phyloP scores from a whole-genome alignment of 1,140 invertebrate species.

The Lanistes nyassanus region DNA sequence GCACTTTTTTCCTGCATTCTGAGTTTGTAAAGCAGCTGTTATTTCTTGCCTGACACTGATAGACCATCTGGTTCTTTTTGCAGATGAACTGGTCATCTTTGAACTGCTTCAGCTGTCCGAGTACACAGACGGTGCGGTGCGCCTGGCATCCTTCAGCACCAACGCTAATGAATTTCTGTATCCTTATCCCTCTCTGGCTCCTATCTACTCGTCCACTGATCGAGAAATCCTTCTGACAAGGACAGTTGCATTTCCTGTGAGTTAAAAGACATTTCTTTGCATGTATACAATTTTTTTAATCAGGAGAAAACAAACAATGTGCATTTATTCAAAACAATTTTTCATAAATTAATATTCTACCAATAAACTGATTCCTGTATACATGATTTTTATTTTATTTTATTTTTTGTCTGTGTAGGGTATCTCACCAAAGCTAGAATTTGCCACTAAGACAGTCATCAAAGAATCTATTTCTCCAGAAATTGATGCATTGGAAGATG shows the following conservation, averaged over 20 bases:
- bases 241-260: constrained; percentile 62
- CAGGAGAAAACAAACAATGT: no score
- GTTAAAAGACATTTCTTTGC: constrained; percentile 28
- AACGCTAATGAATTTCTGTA: constrained; percentile 63
- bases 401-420: constrained; percentile 41
- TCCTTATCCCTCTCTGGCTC: constrained; percentile 55
- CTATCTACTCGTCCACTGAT: constrained; percentile 51
- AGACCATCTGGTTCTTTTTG: constrained; percentile 27
- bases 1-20: no score
- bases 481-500: constrained; percentile 57
- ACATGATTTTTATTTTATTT: neutral
- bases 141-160: constrained; percentile 57
- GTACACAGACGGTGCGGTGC: constrained; percentile 51
- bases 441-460: constrained; percentile 55
- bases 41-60: neutral
- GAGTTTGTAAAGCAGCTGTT: neutral
- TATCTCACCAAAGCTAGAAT: constrained; percentile 61
- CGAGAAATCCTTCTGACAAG: constrained; percentile 59
- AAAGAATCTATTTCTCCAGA: constrained; percentile 55
- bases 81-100: constrained; percentile 62
- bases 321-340: constrained; percentile 7
- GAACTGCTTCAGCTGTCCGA: constrained; percentile 61
- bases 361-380: neutral
- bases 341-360: neutral
- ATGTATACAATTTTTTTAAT: neutral